Evolutionary conservation across 1,140 invertebrate species (phyloP), one percentile per base, ranked within the genome.

Genomic region (Drosophila watanabei): DNA sequence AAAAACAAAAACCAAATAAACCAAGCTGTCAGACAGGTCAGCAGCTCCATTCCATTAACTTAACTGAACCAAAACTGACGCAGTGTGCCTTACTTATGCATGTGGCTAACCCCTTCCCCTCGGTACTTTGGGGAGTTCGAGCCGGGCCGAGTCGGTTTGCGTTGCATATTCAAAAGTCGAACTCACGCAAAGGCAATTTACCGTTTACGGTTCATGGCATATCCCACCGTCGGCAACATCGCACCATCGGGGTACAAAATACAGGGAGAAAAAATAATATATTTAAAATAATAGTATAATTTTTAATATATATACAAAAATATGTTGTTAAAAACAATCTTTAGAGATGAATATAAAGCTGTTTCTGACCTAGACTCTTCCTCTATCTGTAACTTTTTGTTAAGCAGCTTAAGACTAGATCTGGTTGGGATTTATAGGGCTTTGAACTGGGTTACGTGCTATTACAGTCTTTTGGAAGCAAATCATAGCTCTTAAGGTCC

Each of bases 151-250:
- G 52, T 56, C 52, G 33, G 24, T 20, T 56, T 39, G 54, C 54
- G 54, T 39, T 72, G 70, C 68, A 73, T 60, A 60, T 69, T 79
- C 43, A 78, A 71, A 78, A 66, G 60, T 70, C 78, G 79, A 82
- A 86, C 64, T 72, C 86, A 90, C 66, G 81, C 85, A 85, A 88
- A 85, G 66, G 77, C 66, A 85, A 89, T 89, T 85, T 76, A 90
- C 80, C 70, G 77, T 89, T 89, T 86, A 85, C 79, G 86, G 85
- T 89, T 89, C 85, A 90, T 54, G 79, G 86, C 78, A 37, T 77
- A 33, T 39, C 58, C 56, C 35, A 33, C 57, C 54, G 28, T 30
- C 35, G 30, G 9, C 20, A 39, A 72, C 35, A 51, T 69, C 20
- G 37, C 64, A 68, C 65, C 60, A 32, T 64, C 13, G 16, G 14